phyloP scores from a whole-genome alignment of 2,888 invertebrate species.

The Cosmia trapezina region DNA sequence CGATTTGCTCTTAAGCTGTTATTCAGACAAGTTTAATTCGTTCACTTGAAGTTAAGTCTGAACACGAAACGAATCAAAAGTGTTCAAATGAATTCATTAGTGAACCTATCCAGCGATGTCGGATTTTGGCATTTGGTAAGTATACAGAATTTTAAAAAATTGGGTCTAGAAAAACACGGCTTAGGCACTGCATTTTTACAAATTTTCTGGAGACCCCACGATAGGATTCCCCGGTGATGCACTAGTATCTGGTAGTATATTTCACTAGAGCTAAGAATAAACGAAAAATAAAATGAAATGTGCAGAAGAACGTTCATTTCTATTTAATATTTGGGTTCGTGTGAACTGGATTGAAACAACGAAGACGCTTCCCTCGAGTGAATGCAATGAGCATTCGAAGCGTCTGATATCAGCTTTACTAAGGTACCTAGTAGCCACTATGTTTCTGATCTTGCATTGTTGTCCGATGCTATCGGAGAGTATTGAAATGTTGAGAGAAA shows the following conservation, averaged over 20 bases:
- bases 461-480: slow-evolving; percentile 51
- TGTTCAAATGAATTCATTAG: not conserved
- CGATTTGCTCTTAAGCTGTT: slow-evolving; percentile 26
- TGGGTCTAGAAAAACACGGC: too few species aligned
- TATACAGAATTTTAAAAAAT: too few species aligned
- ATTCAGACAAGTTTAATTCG: not conserved
- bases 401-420: slow-evolving; percentile 4
- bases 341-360: not conserved
- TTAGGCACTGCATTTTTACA: too few species aligned
- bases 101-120: not conserved
- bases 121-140: too few species aligned
- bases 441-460: slow-evolving; percentile 39
- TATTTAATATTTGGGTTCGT: not conserved
- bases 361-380: not conserved
- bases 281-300: not conserved
- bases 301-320: not conserved
- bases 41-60: not conserved
- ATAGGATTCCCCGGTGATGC: too few species aligned
- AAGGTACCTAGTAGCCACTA: slow-evolving; percentile 2
- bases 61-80: not conserved
- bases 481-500: slow-evolving; percentile 61
- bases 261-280: not conserved
- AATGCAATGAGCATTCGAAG: too few species aligned
- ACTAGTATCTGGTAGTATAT: too few species aligned
- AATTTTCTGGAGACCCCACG: too few species aligned